Base-by-base conservation (phyloP, 2,113 vertebrate species). In the Dipodomys ordii region DNA sequence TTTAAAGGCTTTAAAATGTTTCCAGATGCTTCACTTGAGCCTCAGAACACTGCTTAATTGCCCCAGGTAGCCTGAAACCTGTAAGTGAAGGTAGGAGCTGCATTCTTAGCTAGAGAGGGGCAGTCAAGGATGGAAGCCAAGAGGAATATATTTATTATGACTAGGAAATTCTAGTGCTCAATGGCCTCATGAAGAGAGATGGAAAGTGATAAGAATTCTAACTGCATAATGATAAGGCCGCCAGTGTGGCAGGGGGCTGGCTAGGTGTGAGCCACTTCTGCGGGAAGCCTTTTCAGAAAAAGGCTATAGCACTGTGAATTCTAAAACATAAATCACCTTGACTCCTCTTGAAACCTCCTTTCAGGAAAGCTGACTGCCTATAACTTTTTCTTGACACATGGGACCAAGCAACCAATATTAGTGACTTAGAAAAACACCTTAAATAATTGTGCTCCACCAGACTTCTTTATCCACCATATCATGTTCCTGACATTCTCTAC, bases 331-430 rank as follows among this genome's bases (percentile, higher is more conserved):
- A 96, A 90, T 78, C 80, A 86, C 35, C 82, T 25, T 30, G 57
- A 93, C 57, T 92, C 7, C 79, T 90, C 78, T 30, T 39, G 35
- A 92, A 96, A 94, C 2, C 60, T 90, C 30, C 82, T 77, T 62
- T 23, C 77, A n/a, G 57, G 93, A 95, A 83, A 92, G 22, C 16
- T 84, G 73, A 84, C 71, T 68, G 60, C 65, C 67, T 88, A 16
- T 93, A 94, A 97, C 35, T 87, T 94, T 90, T 90, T 86, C 57
- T 76, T 88, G 85, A 92, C 25, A 90, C 15, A 27, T 83, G 32
- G 32, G 20, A 87, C 27, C 86, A 90, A 94, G 30, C 13, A 93
- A 80, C 23, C 86, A 80, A 67, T 69, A 53, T 81, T 72, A 80
- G 11, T 78, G 32, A 76, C 64, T 92, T 94, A 62, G 91, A 91